phyloP scores from a whole-genome alignment of 2,888 invertebrate species.

The Lithophane semibrunnea region DNA sequence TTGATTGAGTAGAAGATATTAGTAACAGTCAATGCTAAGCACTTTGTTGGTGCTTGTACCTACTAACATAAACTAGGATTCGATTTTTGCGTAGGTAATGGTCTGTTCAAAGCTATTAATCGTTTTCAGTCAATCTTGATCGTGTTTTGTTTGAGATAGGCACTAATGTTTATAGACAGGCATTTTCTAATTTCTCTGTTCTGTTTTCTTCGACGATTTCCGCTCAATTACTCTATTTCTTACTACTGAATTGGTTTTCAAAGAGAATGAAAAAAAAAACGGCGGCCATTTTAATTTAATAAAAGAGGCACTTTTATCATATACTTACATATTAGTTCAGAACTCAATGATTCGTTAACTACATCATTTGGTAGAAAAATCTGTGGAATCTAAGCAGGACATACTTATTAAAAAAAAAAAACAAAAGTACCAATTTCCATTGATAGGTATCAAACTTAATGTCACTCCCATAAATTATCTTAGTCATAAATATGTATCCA shows the following conservation, averaged over 20 bases:
- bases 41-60: slow-evolving; percentile 42
- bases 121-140: slow-evolving; percentile 50
- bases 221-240: background rate
- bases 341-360: background rate
- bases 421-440: background rate
- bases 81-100: slow-evolving; percentile 25
- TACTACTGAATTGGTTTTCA: background rate
- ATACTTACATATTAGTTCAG: background rate
- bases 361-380: background rate
- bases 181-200: slow-evolving; percentile 9
- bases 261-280: background rate
- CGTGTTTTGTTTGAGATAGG: slow-evolving; percentile 42
- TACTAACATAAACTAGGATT: slow-evolving; percentile 15
- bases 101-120: slow-evolving; percentile 32
- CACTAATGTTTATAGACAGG: slow-evolving; percentile 16
- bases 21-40: slow-evolving; percentile 43
- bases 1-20: slow-evolving; percentile 58
- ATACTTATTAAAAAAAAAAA: too few relatives aligned
- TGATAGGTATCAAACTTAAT: background rate
- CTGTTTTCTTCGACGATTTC: slow-evolving; percentile 14
- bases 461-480: slow-evolving; percentile 30
- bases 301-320: too few relatives aligned
- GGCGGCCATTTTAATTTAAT: background rate
- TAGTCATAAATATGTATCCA: slow-evolving; percentile 45
- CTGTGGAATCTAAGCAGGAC: background rate